Percentiles rank a stretch among this genome's conserved stretches.
phyloP scores from a whole-genome alignment of 1,140 invertebrate genomes.

The Pogonus chalceus region DNA sequence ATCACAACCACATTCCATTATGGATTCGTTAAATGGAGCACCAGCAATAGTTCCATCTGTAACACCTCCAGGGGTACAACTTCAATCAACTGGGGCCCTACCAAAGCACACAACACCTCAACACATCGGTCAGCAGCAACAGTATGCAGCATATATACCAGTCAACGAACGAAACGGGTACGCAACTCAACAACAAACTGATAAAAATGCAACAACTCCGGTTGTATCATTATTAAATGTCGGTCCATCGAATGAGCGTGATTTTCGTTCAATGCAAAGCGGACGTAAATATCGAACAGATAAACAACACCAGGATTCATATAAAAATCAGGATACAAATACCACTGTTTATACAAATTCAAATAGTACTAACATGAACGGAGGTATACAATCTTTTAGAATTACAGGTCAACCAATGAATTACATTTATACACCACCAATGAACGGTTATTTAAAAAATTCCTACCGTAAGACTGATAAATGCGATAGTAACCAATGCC shows the following conservation, averaged over 20 bases:
- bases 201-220: conserved; percentile 25
- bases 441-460: neutral
- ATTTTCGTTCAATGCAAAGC: conserved; percentile 30
- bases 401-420: neutral
- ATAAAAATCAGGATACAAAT: neutral
- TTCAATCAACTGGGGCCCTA: neutral
- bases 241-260: conserved; percentile 31
- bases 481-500: conserved; percentile 1
- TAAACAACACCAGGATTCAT: conserved; percentile 15
- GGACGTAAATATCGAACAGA: conserved; percentile 18
- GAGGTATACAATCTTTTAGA: neutral
- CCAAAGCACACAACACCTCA: conserved; percentile 7
- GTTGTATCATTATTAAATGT: conserved; percentile 30
- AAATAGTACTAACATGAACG: neutral
- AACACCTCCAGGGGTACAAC: conserved; percentile 1
- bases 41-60: neutral
- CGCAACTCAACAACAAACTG: conserved; percentile 13
- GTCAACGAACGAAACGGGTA: conserved; percentile 13
- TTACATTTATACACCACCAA: neutral
- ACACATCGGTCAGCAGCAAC: conserved; percentile 5
- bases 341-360: neutral
- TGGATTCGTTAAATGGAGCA: neutral
- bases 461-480: conserved; percentile 2
- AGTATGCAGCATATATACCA: neutral
- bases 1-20: neutral